Base-by-base conservation (phyloP, 2,797 vertebrate genomes). In the Eulemur coronatus region DNA sequence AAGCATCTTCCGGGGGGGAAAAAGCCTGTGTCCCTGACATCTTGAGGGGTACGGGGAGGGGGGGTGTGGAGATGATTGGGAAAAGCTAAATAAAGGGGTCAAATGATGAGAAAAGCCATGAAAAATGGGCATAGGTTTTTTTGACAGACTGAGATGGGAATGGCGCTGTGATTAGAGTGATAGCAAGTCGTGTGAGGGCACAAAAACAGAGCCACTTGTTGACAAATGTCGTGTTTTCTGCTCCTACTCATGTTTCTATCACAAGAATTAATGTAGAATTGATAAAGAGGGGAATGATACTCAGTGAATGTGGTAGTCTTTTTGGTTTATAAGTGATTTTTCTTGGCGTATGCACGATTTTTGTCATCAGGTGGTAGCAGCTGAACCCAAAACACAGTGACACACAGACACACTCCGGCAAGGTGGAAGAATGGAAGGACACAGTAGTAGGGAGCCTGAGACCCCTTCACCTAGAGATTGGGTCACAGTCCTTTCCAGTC, bases 241-340 rank as follows among this genome's bases (percentile, higher is more conserved):
- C 33, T 63, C 81, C 38, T 61, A 4, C 15, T 46, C 14, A 1
- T 59, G 35, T 48, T 81, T 72, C 73, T 80, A 2, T 78, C 18
- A 24, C 7, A 72, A 69, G 50, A 92, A 50, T 87, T 41, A 73
- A 63, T 48, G 33, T 12, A 33, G 12, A 7, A 5, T 79, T 72
- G 70, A 30, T 61, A 84, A 76, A 65, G 38, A 50, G 8, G 46
- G 46, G 18, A 41, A 15, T 90, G 38, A 46, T 57, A 9, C 0
- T 65, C 43, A 84, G 41, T 63, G 33, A 81, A 80, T 43, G 30
- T 76, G 43, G 33, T 35, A 20, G 1, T 43, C 38, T 89, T 50
- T 80, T 75, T 88, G 89, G 50, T 55, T 87, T 90, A 24, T 43
- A 52, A 41, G 26, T 43, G 41, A 12, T 78, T 55, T 79, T 97